phyloP scores from a whole-genome alignment of 2,113 vertebrate genomes.

The Bostrychus sinensis region DNA sequence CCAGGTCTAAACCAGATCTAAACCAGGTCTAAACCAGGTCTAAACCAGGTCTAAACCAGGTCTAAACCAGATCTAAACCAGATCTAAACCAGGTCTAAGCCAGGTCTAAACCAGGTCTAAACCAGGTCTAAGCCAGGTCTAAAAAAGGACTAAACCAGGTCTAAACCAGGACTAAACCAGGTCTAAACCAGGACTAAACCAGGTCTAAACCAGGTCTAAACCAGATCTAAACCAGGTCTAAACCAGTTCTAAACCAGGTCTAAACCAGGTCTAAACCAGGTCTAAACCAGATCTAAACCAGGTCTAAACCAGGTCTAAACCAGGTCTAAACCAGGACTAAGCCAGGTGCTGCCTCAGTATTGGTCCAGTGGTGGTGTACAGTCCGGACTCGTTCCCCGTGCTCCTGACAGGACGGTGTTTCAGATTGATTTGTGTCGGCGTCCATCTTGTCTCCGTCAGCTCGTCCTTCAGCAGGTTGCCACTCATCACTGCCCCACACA shows the following conservation, averaged over 20 bases:
- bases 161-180: not conserved
- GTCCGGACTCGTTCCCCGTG: no score
- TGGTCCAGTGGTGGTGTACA: no score
- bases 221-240: not conserved
- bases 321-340: not conserved
- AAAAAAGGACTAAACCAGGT: not conserved
- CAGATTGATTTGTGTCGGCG: no score
- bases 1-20: not conserved
- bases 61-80: not conserved
- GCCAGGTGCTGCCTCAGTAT: no score
- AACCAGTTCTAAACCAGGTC: not conserved
- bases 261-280: not conserved
- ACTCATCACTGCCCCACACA: not conserved
- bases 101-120: not conserved
- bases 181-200: not conserved
- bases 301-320: not conserved
- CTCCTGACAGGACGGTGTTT: no score
- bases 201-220: not conserved
- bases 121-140: not conserved
- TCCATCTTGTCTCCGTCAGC: slow-evolving; percentile 29
- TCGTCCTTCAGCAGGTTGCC: not conserved
- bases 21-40: not conserved
- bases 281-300: not conserved
- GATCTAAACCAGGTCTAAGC: not conserved
- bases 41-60: not conserved